Evolutionary conservation across 2,888 invertebrate genomes (phyloP).

Genomic region (Gryllus longicercus): DNA sequence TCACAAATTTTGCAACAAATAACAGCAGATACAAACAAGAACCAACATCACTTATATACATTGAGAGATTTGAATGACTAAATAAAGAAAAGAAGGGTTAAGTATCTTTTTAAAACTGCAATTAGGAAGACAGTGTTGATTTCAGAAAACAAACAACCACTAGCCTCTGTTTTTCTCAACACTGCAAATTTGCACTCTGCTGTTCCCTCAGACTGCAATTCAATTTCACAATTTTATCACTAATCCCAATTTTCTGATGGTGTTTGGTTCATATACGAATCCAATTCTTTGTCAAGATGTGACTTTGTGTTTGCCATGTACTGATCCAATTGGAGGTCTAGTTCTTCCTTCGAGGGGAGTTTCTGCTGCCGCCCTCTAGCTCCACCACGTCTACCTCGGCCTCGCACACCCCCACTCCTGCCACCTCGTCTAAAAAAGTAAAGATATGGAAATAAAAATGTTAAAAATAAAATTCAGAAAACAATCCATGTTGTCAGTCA

Average conservation of each 20-base stretch:
- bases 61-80: no score
- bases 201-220: no score
- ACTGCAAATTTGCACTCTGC: no score
- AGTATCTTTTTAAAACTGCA: no score
- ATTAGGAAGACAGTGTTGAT: no score
- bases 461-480: background rate
- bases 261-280: constrained; percentile 52
- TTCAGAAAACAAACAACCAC: no score
- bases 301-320: constrained; percentile 67
- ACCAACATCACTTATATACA: no score
- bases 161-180: no score
- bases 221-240: background rate
- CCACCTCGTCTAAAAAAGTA: constrained; percentile 21
- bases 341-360: constrained; percentile 55
- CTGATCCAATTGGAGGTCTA: constrained; percentile 66
- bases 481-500: background rate
- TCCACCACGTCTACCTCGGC: constrained; percentile 35
- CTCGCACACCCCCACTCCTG: constrained; percentile 22
- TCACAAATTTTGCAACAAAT: no score
- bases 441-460: background rate
- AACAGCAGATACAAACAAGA: no score
- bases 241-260: constrained; percentile 31
- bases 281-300: constrained; percentile 56
- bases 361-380: constrained; percentile 38
- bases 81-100: no score